These are phyloP conservation scores for Galerucella calmariensis DNA, from an alignment of 2,888 invertebrate genomes.

Conservation along the genomic window DNA sequence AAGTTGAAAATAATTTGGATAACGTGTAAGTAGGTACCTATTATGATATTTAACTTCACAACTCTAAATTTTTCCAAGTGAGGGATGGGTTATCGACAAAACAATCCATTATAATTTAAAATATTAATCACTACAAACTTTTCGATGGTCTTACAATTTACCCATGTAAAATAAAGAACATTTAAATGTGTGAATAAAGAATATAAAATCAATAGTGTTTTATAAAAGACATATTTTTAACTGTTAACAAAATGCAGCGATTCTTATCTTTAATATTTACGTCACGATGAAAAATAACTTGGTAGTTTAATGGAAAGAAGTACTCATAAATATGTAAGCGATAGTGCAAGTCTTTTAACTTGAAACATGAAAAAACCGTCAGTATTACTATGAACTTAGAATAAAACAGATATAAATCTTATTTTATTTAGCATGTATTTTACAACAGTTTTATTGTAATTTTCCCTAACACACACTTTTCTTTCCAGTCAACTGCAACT, in stretches of 20 bases:
- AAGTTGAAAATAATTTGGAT: too few species aligned
- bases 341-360: not conserved
- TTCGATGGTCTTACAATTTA: too few species aligned
- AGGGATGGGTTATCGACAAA: too few species aligned
- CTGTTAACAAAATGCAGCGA: not conserved
- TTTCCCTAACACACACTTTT: conserved; percentile 54
- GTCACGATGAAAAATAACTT: not conserved
- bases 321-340: not conserved
- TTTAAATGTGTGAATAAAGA: not conserved
- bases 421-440: conserved; percentile 5
- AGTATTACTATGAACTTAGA: not conserved
- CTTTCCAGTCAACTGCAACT: conserved; percentile 47
- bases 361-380: not conserved
- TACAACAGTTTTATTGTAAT: conserved; percentile 49
- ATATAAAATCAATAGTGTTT: not conserved
- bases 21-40: too few species aligned
- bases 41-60: too few species aligned
- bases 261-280: not conserved
- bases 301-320: not conserved
- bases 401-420: not conserved
- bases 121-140: too few species aligned
- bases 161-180: not conserved
- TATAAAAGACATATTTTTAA: not conserved
- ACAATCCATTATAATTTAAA: too few species aligned
- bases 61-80: too few species aligned